A percentile compares a stretch with the other conserved stretches of the same genome.
Conservation (phyloP, 2,888 invertebrate genomes). For the Nycteola revayana region DNA sequence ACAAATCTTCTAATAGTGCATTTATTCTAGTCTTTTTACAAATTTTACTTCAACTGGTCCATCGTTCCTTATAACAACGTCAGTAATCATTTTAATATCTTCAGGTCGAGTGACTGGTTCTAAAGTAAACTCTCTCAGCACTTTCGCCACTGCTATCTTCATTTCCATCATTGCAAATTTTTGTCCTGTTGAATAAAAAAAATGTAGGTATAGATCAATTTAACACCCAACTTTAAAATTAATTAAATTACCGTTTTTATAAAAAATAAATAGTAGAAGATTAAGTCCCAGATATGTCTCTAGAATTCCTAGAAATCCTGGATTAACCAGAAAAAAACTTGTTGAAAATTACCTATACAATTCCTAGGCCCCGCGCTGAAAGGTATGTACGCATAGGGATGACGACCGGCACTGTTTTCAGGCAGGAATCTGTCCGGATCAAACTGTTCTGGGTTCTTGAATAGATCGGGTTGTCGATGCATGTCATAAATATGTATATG, state of each 20-base stretch:
- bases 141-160: slow-evolving; percentile 75
- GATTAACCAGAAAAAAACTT: too few relatives aligned
- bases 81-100: slow-evolving; percentile 54
- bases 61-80: slow-evolving; percentile 61
- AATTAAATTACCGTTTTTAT: too few relatives aligned
- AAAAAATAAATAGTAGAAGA: too few relatives aligned
- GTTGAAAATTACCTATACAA: slow-evolving; percentile 74
- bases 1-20: too few relatives aligned
- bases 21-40: slow-evolving; percentile 38
- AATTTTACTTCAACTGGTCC: slow-evolving; percentile 62
- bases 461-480: slow-evolving; percentile 84
- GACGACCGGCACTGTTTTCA: slow-evolving; percentile 73
- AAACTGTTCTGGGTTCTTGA: slow-evolving; percentile 84
- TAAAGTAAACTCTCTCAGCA: slow-evolving; percentile 73
- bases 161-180: slow-evolving; percentile 84
- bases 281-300: too few relatives aligned
- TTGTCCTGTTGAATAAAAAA: slow-evolving; percentile 74
- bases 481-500: slow-evolving; percentile 83
- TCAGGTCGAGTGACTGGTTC: slow-evolving; percentile 70
- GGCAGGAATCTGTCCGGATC: slow-evolving; percentile 88
- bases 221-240: too few relatives aligned
- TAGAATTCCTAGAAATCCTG: too few relatives aligned
- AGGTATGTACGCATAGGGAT: slow-evolving; percentile 85
- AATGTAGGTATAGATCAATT: too few relatives aligned
- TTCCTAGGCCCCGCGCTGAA: slow-evolving; percentile 87